Evolutionary conservation across 2,888 invertebrate genomes (phyloP), one percentile per base, ranked within the genome.

Genomic region (Carpatolechia fugitivella): DNA sequence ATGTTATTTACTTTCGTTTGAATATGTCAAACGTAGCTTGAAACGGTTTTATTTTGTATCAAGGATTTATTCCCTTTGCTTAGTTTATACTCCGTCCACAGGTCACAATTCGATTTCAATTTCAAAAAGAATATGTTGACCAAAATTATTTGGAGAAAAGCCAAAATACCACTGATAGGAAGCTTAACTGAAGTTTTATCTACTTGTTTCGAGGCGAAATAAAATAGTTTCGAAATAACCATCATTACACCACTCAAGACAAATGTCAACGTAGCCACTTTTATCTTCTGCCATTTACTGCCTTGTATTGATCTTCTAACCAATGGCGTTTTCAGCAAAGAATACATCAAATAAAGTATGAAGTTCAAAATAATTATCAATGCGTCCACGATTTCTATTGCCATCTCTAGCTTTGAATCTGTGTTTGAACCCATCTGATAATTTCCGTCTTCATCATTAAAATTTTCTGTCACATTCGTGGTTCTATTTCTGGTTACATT

Each of bases 241-340:
- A 13, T 24, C 16, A 47, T 38, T 6, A 38, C 29, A 11, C 53
- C 53, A 36, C 53, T 54, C 36, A 40, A 10, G 1, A 54, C 14
- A 20, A 54, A 54, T 10, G 54, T 54, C 8, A 54, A 3, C 0
- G 54, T 44, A 4, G 36, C 48, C 3, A 40, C 30, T 48, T 48
- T 36, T 3, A 48, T 11, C 31, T 54, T 54, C 13, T 40, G 46
- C 14, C 47, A 47, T 5, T 13, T 16, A 6, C 18, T 13, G 13
- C 20, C 29, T 7, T 20, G 33, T 3, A 3, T 7, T 8, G 41
- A 31, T 6, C 41, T 14, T 6, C 31, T 31, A 11, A 41, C 0
- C 3, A 3, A 35, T 5, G 47, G 36, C 3, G n/a, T 13, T 10
- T 11, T 35, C 2, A 53, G 8, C 16, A 53, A 36, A 24, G 46